Evolutionary conservation across 2,888 invertebrate species (phyloP).

Genomic region (Athalia circularis): DNA sequence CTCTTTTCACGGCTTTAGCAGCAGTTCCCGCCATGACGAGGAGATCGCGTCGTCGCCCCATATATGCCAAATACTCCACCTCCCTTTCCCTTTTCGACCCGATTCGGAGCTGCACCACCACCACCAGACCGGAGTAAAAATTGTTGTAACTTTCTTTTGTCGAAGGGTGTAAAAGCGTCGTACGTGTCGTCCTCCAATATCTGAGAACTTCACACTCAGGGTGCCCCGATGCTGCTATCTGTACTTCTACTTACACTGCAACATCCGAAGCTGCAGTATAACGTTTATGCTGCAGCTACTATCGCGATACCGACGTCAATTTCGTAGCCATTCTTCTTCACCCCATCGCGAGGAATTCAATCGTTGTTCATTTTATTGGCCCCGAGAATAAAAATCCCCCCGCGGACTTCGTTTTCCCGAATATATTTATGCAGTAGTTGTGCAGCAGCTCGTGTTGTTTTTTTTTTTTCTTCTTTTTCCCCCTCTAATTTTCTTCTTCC

Average conservation of each 20-base stretch:
- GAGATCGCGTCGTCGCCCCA: background rate
- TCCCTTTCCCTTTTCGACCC: too few relatives aligned
- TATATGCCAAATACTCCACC: background rate
- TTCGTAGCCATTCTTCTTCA: background rate
- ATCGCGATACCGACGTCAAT: background rate
- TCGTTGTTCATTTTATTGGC: constrained; percentile 32
- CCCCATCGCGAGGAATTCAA: constrained; percentile 10
- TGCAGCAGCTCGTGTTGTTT: background rate
- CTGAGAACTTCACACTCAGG: constrained; percentile 49
- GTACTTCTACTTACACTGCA: constrained; percentile 51
- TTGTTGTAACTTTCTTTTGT: constrained; percentile 5
- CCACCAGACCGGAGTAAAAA: background rate
- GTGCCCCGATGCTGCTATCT: constrained; percentile 29
- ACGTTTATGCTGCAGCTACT: background rate
- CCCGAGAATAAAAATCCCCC: background rate
- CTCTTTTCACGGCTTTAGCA: background rate
- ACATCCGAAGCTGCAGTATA: constrained; percentile 1
- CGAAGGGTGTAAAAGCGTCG: constrained; percentile 46
- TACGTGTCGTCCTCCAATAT: constrained; percentile 51
- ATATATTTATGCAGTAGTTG: background rate
- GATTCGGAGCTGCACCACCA: too few relatives aligned
- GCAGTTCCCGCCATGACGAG: background rate
- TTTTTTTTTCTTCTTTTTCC: background rate
- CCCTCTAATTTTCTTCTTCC: background rate
- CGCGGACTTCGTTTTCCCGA: background rate